phyloP scores from a whole-genome alignment of 2,113 vertebrate genomes.

The Xiphophorus maculatus region DNA sequence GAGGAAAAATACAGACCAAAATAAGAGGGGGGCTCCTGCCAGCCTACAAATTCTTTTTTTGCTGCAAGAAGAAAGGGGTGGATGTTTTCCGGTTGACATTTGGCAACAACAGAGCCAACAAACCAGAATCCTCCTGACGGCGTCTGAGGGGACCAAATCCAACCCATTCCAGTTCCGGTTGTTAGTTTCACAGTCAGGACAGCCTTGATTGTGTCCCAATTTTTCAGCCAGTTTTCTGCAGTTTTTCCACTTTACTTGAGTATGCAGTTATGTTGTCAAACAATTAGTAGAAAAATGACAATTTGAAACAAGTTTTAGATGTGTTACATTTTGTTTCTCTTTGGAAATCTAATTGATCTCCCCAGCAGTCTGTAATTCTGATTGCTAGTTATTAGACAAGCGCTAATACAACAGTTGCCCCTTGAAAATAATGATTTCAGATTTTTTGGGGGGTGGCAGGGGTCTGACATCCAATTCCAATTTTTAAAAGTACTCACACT shows the following conservation, averaged over 20 bases:
- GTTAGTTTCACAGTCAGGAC: slow-evolving; percentile 40
- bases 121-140: slow-evolving; percentile 14
- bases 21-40: slow-evolving; percentile 20
- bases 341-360: neutral
- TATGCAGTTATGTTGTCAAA: slow-evolving; percentile 13
- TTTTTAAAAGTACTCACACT: no score
- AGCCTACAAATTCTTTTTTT: slow-evolving; percentile 12
- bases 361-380: no score
- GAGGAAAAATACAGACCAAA: slow-evolving; percentile 10
- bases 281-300: slow-evolving; percentile 2
- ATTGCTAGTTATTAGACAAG: no score
- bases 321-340: neutral
- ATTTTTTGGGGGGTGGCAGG: no score
- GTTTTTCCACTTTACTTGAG: neutral
- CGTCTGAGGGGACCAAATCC: slow-evolving; percentile 51
- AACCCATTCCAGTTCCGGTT: slow-evolving; percentile 41
- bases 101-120: slow-evolving; percentile 40
- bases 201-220: neutral
- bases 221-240: neutral
- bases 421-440: no score
- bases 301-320: neutral
- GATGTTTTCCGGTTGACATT: slow-evolving; percentile 46
- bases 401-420: no score
- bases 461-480: no score
- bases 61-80: slow-evolving; percentile 34